Conservation (phyloP, 2,113 vertebrate species). For the Dipodomys ordii region DNA sequence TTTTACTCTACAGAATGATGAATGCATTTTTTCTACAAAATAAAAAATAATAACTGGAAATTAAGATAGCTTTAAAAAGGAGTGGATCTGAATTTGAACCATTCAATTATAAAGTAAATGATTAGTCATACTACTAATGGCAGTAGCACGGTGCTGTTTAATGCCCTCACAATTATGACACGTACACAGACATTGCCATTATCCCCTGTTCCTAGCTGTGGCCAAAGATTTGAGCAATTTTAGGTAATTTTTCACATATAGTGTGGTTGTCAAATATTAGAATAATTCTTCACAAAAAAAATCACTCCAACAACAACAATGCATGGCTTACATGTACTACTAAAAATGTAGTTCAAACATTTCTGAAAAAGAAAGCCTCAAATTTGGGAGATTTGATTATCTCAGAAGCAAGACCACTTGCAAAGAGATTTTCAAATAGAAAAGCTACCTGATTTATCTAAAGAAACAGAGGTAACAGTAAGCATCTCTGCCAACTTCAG, state of each 20-base stretch:
- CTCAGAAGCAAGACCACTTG: neutral
- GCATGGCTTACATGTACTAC: neutral
- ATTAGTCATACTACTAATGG: neutral
- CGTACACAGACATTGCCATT: neutral
- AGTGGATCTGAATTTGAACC: neutral
- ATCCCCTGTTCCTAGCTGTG: neutral
- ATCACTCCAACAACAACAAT: constrained; percentile 4
- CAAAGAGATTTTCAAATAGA: constrained; percentile 21
- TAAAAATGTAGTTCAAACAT: constrained; percentile 30
- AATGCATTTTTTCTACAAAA: constrained; percentile 4
- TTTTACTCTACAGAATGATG: constrained; percentile 27
- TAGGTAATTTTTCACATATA: neutral
- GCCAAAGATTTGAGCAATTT: neutral
- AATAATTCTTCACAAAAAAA: constrained; percentile 41
- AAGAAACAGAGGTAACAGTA: neutral
- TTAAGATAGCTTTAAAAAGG: constrained; percentile 6
- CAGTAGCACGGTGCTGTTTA: neutral
- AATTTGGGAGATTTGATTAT: constrained; percentile 20
- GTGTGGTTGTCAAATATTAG: neutral
- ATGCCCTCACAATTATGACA: neutral
- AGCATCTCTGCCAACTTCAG: neutral
- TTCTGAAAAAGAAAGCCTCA: constrained; percentile 39
- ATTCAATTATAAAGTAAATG: constrained; percentile 34
- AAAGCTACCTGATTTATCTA: neutral
- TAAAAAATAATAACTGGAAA: neutral